These are phyloP conservation scores for Galeopterus variegatus DNA, from an alignment of 2,113 vertebrate genomes.

Conservation along the genomic window DNA sequence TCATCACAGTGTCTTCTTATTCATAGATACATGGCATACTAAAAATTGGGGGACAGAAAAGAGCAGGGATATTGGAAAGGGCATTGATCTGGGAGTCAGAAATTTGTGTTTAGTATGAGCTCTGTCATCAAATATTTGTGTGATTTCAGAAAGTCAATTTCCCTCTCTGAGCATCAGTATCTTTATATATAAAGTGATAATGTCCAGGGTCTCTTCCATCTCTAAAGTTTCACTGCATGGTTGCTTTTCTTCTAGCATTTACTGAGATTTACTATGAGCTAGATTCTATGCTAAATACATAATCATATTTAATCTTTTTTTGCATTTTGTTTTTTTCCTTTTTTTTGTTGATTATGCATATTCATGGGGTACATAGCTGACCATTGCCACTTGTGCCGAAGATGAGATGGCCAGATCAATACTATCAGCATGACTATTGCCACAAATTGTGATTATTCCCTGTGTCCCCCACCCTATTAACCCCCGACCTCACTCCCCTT, in stretches of 20 bases:
- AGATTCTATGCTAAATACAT: neutral
- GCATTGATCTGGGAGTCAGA: neutral
- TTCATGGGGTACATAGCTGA: too few species aligned
- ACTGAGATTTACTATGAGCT: neutral
- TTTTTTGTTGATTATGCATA: too few species aligned
- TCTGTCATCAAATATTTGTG: neutral
- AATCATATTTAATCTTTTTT: neutral
- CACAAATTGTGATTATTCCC: too few species aligned
- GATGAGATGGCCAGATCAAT: too few species aligned
- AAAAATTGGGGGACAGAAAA: neutral
- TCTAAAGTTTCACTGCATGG: neutral
- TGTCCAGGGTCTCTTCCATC: neutral
- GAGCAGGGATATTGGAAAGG: neutral
- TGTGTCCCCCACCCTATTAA: too few species aligned
- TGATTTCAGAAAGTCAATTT: neutral
- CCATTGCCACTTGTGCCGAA: too few species aligned
- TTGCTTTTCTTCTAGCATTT: neutral
- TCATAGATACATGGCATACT: neutral
- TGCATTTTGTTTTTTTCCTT: too few species aligned
- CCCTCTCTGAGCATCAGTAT: neutral
- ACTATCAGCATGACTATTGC: too few species aligned
- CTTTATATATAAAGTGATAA: neutral
- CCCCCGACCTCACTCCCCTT: too few species aligned
- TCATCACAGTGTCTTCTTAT: neutral
- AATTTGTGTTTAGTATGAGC: neutral